phyloP scores from a whole-genome alignment of 2,888 invertebrate genomes.

The Cremastobaeus sp. region DNA sequence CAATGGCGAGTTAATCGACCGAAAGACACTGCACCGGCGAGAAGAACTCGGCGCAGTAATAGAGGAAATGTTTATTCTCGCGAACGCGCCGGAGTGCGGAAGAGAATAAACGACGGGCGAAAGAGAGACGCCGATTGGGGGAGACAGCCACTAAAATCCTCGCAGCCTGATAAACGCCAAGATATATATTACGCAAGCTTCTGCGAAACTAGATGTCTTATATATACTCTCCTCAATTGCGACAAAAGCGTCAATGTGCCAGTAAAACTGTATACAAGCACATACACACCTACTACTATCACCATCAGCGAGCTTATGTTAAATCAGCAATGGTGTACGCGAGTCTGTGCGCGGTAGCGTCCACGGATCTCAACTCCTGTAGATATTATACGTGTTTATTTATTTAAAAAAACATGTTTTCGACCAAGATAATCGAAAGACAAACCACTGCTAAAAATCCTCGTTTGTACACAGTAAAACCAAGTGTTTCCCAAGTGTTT shows the following conservation, averaged over 20 bases:
- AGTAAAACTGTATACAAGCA: not conserved
- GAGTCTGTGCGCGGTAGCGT: too few species aligned
- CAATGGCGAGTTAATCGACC: constrained; percentile 56
- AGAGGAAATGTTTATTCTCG: constrained; percentile 52
- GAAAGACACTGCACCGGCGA: constrained; percentile 26
- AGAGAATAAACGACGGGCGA: constrained; percentile 35
- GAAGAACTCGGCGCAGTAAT: constrained; percentile 37
- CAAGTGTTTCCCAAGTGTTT: too few species aligned
- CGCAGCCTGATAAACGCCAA: constrained; percentile 35
- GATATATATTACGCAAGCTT: constrained; percentile 26
- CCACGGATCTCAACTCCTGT: too few species aligned
- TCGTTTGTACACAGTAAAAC: too few species aligned
- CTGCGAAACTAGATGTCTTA: constrained; percentile 22
- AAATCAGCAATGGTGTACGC: too few species aligned
- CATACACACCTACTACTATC: constrained; percentile 10
- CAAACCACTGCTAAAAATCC: too few species aligned
- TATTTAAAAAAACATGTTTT: too few species aligned
- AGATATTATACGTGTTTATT: not conserved
- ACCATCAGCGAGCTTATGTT: too few species aligned
- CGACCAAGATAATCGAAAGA: too few species aligned
- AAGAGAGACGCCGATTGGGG: constrained; percentile 41
- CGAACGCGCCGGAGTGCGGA: constrained; percentile 35
- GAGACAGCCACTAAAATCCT: constrained; percentile 18
- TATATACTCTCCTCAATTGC: too few species aligned
- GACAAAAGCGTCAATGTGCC: too few species aligned